Conservation (phyloP, 1,140 invertebrate species). For the Mylabris phalerata region DNA sequence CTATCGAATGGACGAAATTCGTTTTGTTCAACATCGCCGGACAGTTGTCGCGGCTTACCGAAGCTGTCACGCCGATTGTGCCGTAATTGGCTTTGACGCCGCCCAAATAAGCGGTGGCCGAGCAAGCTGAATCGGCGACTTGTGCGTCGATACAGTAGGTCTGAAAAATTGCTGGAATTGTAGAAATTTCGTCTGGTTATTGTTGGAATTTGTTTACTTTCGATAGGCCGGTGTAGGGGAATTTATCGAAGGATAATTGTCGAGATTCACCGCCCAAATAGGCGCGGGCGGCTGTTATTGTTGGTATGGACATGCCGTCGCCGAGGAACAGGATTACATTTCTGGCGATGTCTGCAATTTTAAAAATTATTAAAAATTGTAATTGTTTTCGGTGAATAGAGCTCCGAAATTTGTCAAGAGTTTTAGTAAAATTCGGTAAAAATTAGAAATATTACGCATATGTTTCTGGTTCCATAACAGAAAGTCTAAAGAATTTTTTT, state of each 20-base stretch:
- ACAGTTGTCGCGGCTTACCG: slow-evolving; percentile 55
- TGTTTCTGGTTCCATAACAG: too few species aligned
- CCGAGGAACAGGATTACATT: slow-evolving; percentile 76
- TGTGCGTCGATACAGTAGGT: slow-evolving; percentile 79
- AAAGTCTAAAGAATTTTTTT: too few species aligned
- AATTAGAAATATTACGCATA: too few species aligned
- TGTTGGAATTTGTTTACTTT: slow-evolving; percentile 50
- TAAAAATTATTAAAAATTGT: background rate
- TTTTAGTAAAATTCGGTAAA: too few species aligned
- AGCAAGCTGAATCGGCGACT: slow-evolving; percentile 62
- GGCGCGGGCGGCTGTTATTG: slow-evolving; percentile 63
- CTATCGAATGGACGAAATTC: slow-evolving; percentile 59
- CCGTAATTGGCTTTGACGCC: slow-evolving; percentile 78
- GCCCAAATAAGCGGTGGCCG: slow-evolving; percentile 70
- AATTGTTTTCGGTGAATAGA: too few species aligned
- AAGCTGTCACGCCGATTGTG: slow-evolving; percentile 68
- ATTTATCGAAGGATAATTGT: slow-evolving; percentile 66
- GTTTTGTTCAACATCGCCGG: slow-evolving; percentile 46
- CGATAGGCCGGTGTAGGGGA: slow-evolving; percentile 63
- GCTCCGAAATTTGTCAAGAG: too few species aligned
- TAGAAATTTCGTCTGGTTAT: background rate
- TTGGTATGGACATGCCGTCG: slow-evolving; percentile 73
- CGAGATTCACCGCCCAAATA: slow-evolving; percentile 64
- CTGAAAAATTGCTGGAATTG: slow-evolving; percentile 44
- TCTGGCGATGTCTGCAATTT: slow-evolving; percentile 46